Base-by-base conservation (phyloP, 2,797 vertebrate genomes). In the Sebastes reedi region DNA sequence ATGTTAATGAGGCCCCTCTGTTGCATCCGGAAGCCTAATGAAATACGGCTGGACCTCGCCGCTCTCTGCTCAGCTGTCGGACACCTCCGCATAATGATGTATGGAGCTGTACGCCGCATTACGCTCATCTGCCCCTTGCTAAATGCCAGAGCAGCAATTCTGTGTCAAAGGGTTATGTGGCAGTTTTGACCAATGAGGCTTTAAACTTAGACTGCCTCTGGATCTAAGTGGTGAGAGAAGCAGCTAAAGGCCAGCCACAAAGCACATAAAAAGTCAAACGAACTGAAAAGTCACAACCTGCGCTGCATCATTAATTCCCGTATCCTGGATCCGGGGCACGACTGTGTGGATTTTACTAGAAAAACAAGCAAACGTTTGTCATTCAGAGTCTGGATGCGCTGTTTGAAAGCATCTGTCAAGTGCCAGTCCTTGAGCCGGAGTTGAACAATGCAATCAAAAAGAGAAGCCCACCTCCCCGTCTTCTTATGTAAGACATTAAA, bases 131-230 rank as follows among this genome's bases (percentile, higher is more conserved):
- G 89, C 87, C 86, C 87, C 88, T 90, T 34, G 75, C 74, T 88
- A 94, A 95, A 95, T 91, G 93, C 91, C 93, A 95, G 58, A 75
- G 86, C 76, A 79, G 80, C 88, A 80, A 88, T 94, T 91, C 77
- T 3, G 66, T 83, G 90, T 90, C 86, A 88, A 77, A 73, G 83
- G 89, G 79, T 79, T 62, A 67, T 77, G 82, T 83, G 84, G 84
- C 65, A 7, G 59, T 87, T 87, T 89, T 87, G 85, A 91, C 84
- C 90, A 91, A 90, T 86, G 88, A 87, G 87, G 75, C 85, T 89
- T 91, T 82, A 80, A 88, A 90, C 69, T 79, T 59, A 0, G n/a
- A 11, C 84, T 50, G 73, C 68, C 20, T 80, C 65, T 50, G 65
- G 67, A 84, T 86, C 68, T 84, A 82, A 81, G 79, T 14, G 54